Evolutionary conservation across 2,888 invertebrate species (phyloP), one percentile per base, ranked within the genome.

Genomic region (Agriotes lineatus): DNA sequence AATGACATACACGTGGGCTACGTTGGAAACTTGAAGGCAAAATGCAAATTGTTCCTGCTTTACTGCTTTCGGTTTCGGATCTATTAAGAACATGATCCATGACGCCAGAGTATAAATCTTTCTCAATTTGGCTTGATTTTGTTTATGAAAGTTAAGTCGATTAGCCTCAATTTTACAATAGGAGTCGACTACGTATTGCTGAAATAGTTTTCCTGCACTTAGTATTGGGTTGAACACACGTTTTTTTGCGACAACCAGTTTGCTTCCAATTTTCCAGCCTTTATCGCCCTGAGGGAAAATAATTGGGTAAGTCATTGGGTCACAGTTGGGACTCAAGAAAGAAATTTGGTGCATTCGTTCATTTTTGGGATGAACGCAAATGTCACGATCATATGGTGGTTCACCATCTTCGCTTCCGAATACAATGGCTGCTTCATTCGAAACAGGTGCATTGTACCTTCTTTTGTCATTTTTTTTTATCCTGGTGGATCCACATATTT

Each of bases 1-100:
- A 1, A 44, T 44, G 1, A 44, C 44, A 19, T 18, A 18, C 7
- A 44, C 74, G 18, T 82, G 71, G 5, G 82, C 82, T 37, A n/a
- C 72, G 71, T 1, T 35, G 19, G 39, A 70, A 75, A 7, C 65
- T 20, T 5, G 70, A 65, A 10, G 73, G 69, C 48, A 72, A 56
- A 39, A 75, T 66, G 10, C n/a, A n/a, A n/a, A n/a, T n/a, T n/a
- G n/a, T n/a, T n/a, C 82, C 72, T 52, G 76, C 74, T 74, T 72
- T 75, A 58, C 82, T 82, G 63, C 77, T 69, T 42, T 50, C 35
- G 7, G 20, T 48, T 54, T 74, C 66, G 10, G 62, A 57, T 35
- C 68, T 50, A 63, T 69, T 74, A 58, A 75, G 57, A 25, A 80
- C 72, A 73, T 76, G 67, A 70, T 80, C 78, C 35, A 75, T 70